phyloP scores from a whole-genome alignment of 2,113 vertebrate genomes.

The Chamaea fasciata region DNA sequence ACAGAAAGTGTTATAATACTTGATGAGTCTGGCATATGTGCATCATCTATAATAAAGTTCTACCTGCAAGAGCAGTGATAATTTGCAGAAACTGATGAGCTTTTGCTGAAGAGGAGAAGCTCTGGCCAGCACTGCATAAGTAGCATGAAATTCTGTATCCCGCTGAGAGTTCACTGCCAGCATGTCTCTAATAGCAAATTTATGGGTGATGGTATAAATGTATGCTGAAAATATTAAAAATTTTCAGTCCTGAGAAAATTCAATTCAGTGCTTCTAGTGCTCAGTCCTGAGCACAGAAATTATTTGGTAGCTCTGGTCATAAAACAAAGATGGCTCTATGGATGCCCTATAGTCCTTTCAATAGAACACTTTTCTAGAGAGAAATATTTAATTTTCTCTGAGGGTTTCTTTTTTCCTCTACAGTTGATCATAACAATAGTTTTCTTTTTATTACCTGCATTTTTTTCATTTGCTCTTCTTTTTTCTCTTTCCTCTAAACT shows the following conservation, averaged over 20 bases:
- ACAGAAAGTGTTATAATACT: slow-evolving; percentile 43
- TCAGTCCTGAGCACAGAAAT: neutral
- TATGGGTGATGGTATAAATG: neutral
- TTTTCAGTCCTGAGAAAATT: neutral
- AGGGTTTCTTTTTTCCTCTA: fast-evolving
- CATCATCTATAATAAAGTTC: slow-evolving; percentile 50
- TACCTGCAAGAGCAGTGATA: slow-evolving; percentile 36
- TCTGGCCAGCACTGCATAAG: neutral
- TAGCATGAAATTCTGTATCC: slow-evolving; percentile 12
- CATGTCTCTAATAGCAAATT: neutral
- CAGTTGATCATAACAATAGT: neutral
- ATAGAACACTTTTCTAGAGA: neutral
- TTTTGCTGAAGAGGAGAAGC: neutral
- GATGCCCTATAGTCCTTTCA: neutral
- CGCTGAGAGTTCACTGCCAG: neutral
- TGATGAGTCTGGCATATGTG: slow-evolving; percentile 55
- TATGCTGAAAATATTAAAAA: neutral
- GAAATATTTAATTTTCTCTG: neutral
- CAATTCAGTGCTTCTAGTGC: neutral
- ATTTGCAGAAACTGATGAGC: slow-evolving; percentile 43
- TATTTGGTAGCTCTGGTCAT: neutral
- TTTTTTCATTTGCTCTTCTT: neutral
- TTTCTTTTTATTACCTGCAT: neutral
- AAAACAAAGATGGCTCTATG: neutral
- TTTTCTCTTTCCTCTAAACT: neutral